Percentiles rank a stretch among this genome's conserved stretches.
Conservation (phyloP, 2,113 vertebrate genomes). For the Crotalus tigris region DNA sequence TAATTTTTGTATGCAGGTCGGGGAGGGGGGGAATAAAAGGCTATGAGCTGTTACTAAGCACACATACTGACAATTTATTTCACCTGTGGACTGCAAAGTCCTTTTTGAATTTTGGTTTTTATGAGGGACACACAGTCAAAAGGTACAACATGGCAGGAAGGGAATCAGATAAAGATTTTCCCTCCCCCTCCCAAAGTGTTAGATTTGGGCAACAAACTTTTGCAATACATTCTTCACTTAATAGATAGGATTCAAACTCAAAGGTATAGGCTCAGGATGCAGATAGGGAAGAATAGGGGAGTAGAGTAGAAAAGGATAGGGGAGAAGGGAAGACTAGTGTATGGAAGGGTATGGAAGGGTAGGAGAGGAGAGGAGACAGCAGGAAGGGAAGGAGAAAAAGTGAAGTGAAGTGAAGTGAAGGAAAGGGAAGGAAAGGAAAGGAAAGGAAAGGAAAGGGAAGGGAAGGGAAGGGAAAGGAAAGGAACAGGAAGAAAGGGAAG, state of each 20-base stretch:
- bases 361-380: neutral
- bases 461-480: neutral
- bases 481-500: neutral
- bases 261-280: neutral
- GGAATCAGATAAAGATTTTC: neutral
- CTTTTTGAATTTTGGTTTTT: constrained; percentile 36
- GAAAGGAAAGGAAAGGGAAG: neutral
- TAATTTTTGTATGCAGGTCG: constrained; percentile 49
- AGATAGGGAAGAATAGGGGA: neutral
- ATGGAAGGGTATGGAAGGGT: neutral
- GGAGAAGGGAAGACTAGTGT: neutral
- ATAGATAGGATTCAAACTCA: neutral
- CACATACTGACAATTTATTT: constrained; percentile 49
- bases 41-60: constrained; percentile 39
- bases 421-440: neutral
- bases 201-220: neutral
- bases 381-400: neutral
- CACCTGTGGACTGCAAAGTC: constrained; percentile 41
- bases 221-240: neutral
- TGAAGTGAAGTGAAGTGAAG: neutral
- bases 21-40: constrained; percentile 34
- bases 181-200: neutral
- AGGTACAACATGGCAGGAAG: rapidly evolving
- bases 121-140: neutral
- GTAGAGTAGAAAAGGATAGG: neutral